Conservation (phyloP, 2,888 invertebrate species). For the Melanotus villosus region DNA sequence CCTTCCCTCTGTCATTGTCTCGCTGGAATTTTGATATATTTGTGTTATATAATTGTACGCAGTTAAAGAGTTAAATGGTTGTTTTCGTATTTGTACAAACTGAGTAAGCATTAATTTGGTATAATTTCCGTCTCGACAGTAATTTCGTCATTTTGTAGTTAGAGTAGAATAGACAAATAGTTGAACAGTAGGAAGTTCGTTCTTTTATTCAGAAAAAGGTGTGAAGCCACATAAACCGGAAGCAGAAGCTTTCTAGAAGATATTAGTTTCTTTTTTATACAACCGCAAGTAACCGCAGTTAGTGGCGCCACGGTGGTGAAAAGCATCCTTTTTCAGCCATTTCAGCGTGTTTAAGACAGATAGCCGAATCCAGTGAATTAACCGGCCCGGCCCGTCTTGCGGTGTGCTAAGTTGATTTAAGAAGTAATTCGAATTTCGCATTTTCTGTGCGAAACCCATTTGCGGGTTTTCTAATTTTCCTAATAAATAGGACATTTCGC, state of each 20-base stretch:
- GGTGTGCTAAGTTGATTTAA: conserved; percentile 1
- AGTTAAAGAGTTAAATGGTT: too few species aligned
- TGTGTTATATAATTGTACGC: too few species aligned
- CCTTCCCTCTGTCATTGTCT: too few species aligned
- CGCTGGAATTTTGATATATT: too few species aligned
- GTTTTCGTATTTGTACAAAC: too few species aligned
- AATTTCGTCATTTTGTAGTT: too few species aligned
- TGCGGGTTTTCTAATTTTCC: conserved; percentile 21
- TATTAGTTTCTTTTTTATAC: neutral
- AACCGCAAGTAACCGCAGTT: neutral
- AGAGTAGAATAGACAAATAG: too few species aligned
- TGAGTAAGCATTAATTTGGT: too few species aligned
- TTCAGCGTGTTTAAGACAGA: conserved; percentile 13
- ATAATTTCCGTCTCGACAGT: too few species aligned
- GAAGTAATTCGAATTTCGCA: neutral
- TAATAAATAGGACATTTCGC: conserved; percentile 23
- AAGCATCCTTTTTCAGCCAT: conserved; percentile 11
- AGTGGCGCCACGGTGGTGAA: neutral
- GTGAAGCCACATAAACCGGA: too few species aligned
- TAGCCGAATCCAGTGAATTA: conserved; percentile 7
- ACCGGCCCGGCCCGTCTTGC: conserved; percentile 3
- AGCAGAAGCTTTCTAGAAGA: neutral
- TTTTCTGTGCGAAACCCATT: neutral
- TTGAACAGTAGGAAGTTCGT: too few species aligned
- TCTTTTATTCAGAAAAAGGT: too few species aligned